Evolutionary conservation across 2,113 vertebrate species (phyloP), one percentile per base, ranked within the genome.

Genomic region (Stictonetta naevosa): DNA sequence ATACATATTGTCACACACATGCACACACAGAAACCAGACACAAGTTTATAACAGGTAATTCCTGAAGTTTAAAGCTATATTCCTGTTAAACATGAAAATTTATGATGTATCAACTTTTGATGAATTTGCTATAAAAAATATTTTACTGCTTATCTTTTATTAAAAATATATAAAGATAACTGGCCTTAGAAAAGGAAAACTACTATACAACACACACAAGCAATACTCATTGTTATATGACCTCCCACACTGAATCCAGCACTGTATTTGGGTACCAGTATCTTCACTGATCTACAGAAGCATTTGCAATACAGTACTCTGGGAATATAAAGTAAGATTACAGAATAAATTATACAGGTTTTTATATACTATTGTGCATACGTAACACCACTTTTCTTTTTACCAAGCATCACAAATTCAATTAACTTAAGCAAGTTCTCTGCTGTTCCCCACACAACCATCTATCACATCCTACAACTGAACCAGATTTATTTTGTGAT

Each of bases 341-440:
- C 28, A 56, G 29, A 93, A 96, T 67, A 87, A 95, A 87, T 87
- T 88, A 93, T 12, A 79, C 25, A 85, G 56, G 86, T 28, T 95
- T 90, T 94, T 96, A 86, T 94, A 58, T 76, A 78, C 29, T 60
- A 10, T 33, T 82, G 69, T 58, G 64, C 53, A 46, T 42, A 91
- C 29, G 15, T 82, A 92, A 78, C 77, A 94, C 63, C 33, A 88
- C 72, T 78, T 78, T 95, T 83, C 82, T 96, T 89, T 96, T 95
- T 90, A 95, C 11, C 91, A 92, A 66, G 53, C 91, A 91, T 53
- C 63, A 83, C 38, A 97, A 95, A 95, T 80, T 95, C 74, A 91
- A 94, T 93, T 95, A 95, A 90, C 82, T 88, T 72, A 62, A 81
- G 16, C 33, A 62, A 91, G 60, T 79, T 36, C 28, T 94, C 50